These are phyloP conservation scores for Frankliniella fusca DNA, from an alignment of 2,888 invertebrate genomes.

Conservation along the genomic window DNA sequence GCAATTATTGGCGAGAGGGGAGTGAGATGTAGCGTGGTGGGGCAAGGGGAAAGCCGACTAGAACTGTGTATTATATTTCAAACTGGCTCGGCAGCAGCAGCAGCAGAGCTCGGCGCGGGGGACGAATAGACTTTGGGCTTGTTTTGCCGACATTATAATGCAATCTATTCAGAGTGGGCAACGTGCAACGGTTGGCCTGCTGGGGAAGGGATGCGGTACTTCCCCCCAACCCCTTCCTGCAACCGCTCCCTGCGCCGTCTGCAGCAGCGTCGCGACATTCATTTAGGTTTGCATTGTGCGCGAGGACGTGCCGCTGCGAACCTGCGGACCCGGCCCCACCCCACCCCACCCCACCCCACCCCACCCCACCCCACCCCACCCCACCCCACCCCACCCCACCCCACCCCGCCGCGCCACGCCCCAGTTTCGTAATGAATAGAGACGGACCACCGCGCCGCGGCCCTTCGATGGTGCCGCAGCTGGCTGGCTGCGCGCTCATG, in stretches of 20 bases:
- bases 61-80: too few relatives aligned
- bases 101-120: too few relatives aligned
- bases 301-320: not conserved
- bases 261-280: not conserved
- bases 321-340: not conserved
- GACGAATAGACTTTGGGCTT: too few relatives aligned
- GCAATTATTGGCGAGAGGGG: too few relatives aligned
- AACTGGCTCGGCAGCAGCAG: too few relatives aligned
- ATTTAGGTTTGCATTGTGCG: constrained; percentile 1
- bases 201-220: too few relatives aligned
- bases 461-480: not conserved
- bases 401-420: not conserved
- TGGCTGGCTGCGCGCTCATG: not conserved
- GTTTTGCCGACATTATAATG: too few relatives aligned
- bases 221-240: not conserved
- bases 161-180: too few relatives aligned
- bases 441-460: not conserved
- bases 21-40: too few relatives aligned
- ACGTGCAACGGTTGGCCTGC: too few relatives aligned
- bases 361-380: not conserved
- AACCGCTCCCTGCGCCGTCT: not conserved
- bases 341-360: not conserved
- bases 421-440: not conserved
- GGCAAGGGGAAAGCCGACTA: too few relatives aligned
- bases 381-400: not conserved